These are phyloP conservation scores for Nipponacmea schrenckii DNA, from an alignment of 2,888 invertebrate species.

Conservation along the genomic window DNA sequence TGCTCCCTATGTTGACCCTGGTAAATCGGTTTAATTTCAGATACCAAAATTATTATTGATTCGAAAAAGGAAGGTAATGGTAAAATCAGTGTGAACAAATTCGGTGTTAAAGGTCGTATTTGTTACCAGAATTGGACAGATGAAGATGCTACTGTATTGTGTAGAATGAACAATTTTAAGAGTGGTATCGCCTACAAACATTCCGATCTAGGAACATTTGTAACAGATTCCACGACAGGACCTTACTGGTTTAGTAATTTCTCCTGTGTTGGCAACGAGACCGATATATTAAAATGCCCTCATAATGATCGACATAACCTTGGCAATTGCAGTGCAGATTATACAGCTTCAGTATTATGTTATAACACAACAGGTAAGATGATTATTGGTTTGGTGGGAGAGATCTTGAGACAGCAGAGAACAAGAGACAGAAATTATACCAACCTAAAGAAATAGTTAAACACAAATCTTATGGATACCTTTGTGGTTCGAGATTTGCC, in stretches of 20 bases:
- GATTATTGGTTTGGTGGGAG: not conserved
- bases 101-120: slow-evolving; percentile 68
- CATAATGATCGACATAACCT: slow-evolving; percentile 40
- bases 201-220: slow-evolving; percentile 22
- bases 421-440: too few relatives aligned
- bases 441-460: too few relatives aligned
- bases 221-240: slow-evolving; percentile 25
- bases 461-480: too few relatives aligned
- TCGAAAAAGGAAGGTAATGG: not conserved
- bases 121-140: slow-evolving; percentile 52
- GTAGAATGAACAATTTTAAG: slow-evolving; percentile 39
- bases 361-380: slow-evolving; percentile 43
- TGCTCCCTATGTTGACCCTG: not conserved
- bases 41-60: slow-evolving; percentile 12
- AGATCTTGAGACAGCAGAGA: not conserved
- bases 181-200: slow-evolving; percentile 50
- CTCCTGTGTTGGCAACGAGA: slow-evolving; percentile 54
- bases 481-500: too few relatives aligned
- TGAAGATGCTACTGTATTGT: slow-evolving; percentile 51
- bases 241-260: slow-evolving; percentile 55
- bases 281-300: slow-evolving; percentile 42
- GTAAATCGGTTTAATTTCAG: slow-evolving; percentile 7
- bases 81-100: slow-evolving; percentile 48
- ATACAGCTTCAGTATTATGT: slow-evolving; percentile 55
- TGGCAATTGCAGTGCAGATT: slow-evolving; percentile 48